These are phyloP conservation scores for Sarcophaga variegata DNA, from an alignment of 2,888 invertebrate genomes.

Conservation along the genomic window DNA sequence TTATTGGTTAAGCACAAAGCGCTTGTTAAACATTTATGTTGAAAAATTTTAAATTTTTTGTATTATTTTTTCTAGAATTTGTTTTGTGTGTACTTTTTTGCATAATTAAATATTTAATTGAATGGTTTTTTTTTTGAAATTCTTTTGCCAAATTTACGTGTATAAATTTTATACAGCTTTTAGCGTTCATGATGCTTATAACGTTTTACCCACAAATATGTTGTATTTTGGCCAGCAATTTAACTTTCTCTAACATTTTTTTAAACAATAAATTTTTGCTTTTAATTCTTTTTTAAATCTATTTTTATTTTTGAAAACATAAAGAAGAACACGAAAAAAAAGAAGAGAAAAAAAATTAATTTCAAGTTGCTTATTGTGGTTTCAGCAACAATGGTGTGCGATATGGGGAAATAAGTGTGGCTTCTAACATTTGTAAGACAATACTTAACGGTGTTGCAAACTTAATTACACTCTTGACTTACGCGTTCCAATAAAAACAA, in stretches of 20 bases:
- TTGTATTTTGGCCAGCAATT: slow-evolving; percentile 3
- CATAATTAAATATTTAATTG: too few relatives aligned
- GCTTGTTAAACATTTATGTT: too few relatives aligned
- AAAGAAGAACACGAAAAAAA: not conserved
- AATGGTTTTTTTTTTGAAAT: too few relatives aligned
- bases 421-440: slow-evolving; percentile 28
- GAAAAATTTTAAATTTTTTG: too few relatives aligned
- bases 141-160: too few relatives aligned
- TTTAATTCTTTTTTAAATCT: too few relatives aligned
- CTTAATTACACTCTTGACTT: slow-evolving; percentile 51
- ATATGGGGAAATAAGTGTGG: slow-evolving; percentile 11
- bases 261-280: slow-evolving; percentile 11
- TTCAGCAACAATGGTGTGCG: not conserved
- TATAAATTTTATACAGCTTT: too few relatives aligned
- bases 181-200: too few relatives aligned
- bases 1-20: not conserved
- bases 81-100: too few relatives aligned
- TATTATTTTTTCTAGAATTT: too few relatives aligned
- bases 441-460: slow-evolving; percentile 22
- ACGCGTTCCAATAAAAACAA: not conserved
- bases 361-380: slow-evolving; percentile 23
- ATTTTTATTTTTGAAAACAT: too few relatives aligned
- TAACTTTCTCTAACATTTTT: slow-evolving; percentile 50
- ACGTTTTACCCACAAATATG: too few relatives aligned
- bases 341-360: not conserved